Evolutionary conservation across 1,140 invertebrate genomes (phyloP).

Genomic region (Gryon sp.): DNA sequence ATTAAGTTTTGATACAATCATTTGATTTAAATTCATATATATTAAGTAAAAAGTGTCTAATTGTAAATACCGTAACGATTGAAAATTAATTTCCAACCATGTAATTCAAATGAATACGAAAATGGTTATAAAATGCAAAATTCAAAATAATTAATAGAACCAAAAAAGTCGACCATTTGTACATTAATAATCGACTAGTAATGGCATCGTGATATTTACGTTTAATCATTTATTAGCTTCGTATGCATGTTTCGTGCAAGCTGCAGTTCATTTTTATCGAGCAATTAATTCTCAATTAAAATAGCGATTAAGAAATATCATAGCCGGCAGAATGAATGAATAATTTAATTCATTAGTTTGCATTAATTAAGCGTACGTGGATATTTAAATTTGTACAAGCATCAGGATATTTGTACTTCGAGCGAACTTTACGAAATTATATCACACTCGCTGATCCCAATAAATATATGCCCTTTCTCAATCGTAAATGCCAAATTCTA

Average conservation of each 20-base stretch:
- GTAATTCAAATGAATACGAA: no score
- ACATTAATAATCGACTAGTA: not conserved
- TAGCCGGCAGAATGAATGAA: not conserved
- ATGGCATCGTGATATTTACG: slow-evolving; percentile 3
- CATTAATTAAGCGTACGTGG: slow-evolving; percentile 15
- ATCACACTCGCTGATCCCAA: not conserved
- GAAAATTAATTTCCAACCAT: no score
- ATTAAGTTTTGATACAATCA: no score
- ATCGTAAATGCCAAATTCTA: slow-evolving; percentile 35
- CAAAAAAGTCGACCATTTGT: not conserved
- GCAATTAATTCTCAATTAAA: slow-evolving; percentile 38
- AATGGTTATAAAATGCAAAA: no score
- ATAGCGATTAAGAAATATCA: slow-evolving; percentile 25
- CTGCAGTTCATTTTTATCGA: slow-evolving; percentile 16
- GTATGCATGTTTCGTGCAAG: slow-evolving; percentile 7
- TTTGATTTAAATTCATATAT: no score
- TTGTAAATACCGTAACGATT: no score
- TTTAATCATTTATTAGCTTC: not conserved
- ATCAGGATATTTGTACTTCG: not conserved
- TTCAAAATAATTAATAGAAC: no score
- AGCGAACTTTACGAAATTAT: slow-evolving; percentile 1
- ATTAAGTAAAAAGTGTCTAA: no score
- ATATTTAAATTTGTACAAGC: not conserved
- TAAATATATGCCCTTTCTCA: slow-evolving; percentile 5
- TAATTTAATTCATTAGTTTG: slow-evolving; percentile 16